These are phyloP conservation scores for Anthoscopus minutus DNA, from an alignment of 2,113 vertebrate genomes.

Conservation along the genomic window DNA sequence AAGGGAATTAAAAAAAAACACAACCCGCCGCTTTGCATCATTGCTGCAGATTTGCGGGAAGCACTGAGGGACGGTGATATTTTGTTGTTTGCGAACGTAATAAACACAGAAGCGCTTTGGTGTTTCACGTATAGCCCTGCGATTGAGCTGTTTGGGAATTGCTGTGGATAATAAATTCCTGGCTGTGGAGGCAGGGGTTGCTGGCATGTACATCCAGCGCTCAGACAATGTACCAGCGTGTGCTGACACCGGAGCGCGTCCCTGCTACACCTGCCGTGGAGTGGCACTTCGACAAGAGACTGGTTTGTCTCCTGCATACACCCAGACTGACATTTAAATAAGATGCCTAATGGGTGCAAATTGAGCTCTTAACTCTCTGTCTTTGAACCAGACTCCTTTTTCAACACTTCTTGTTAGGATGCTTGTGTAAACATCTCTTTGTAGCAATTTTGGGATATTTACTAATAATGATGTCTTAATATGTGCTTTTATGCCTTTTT, in stretches of 20 bases:
- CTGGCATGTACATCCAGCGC: slow-evolving; percentile 14
- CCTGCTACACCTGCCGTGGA: neutral
- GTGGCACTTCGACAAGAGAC: neutral
- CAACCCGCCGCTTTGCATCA: slow-evolving; percentile 57
- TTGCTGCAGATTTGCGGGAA: slow-evolving; percentile 60
- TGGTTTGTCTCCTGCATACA: neutral
- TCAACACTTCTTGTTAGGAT: slow-evolving; percentile 19
- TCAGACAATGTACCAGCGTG: neutral
- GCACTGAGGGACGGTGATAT: slow-evolving; percentile 14
- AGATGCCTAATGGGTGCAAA: slow-evolving; percentile 35
- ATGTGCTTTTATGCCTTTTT: neutral
- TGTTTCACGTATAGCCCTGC: neutral
- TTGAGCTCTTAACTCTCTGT: slow-evolving; percentile 20
- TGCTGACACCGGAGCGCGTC: slow-evolving; percentile 9
- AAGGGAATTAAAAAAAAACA: slow-evolving; percentile 55
- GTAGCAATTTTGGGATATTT: neutral
- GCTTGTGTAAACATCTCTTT: neutral
- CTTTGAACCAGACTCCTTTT: neutral
- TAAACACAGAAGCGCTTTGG: slow-evolving; percentile 23
- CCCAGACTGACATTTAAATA: slow-evolving; percentile 50
- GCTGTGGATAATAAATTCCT: slow-evolving; percentile 50
- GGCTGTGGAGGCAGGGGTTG: slow-evolving; percentile 1
- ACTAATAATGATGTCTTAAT: neutral
- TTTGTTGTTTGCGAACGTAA: slow-evolving; percentile 38
- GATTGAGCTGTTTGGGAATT: slow-evolving; percentile 53